phyloP scores from a whole-genome alignment of 2,888 invertebrate genomes.

The Agriotes lineatus region DNA sequence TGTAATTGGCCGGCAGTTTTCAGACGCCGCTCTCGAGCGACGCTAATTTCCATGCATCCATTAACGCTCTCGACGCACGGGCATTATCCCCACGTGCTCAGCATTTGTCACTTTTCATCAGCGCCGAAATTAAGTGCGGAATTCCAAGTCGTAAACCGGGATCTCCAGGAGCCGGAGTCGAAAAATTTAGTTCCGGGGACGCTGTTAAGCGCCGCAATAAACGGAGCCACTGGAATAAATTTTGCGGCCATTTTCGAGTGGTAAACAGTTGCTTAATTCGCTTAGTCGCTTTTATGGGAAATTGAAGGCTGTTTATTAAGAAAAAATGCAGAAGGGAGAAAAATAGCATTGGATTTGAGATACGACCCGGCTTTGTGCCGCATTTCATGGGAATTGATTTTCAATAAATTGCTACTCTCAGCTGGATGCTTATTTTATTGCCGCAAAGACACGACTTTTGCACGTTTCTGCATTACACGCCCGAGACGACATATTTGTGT shows the following conservation, averaged over 20 bases:
- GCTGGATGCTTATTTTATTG: too few species aligned
- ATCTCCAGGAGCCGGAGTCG: slow-evolving; percentile 4
- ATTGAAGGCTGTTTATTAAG: background rate
- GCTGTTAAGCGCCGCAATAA: slow-evolving; percentile 8
- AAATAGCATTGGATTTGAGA: background rate
- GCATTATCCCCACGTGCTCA: slow-evolving; percentile 23
- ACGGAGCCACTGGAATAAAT: slow-evolving; percentile 8
- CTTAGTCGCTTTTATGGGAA: slow-evolving; percentile 3
- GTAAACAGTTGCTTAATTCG: slow-evolving; percentile 19
- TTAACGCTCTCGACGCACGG: slow-evolving; percentile 10
- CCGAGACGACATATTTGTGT: too few species aligned
- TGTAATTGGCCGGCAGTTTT: slow-evolving; percentile 14
- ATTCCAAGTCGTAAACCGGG: slow-evolving; percentile 10
- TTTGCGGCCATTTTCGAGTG: background rate
- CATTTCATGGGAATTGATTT: too few species aligned
- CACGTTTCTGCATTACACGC: too few species aligned
- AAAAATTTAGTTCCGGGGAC: slow-evolving; percentile 14
- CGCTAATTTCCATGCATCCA: slow-evolving; percentile 26
- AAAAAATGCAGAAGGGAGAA: background rate
- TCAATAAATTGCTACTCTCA: too few species aligned
- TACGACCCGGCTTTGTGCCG: background rate
- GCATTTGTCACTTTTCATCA: slow-evolving; percentile 26
- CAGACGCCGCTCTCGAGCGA: slow-evolving; percentile 14
- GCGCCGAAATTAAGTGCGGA: slow-evolving; percentile 1
- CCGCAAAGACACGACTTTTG: too few species aligned